These are phyloP conservation scores for Leptopilina boulardi DNA, from an alignment of 1,140 invertebrate species.

Conservation along the genomic window DNA sequence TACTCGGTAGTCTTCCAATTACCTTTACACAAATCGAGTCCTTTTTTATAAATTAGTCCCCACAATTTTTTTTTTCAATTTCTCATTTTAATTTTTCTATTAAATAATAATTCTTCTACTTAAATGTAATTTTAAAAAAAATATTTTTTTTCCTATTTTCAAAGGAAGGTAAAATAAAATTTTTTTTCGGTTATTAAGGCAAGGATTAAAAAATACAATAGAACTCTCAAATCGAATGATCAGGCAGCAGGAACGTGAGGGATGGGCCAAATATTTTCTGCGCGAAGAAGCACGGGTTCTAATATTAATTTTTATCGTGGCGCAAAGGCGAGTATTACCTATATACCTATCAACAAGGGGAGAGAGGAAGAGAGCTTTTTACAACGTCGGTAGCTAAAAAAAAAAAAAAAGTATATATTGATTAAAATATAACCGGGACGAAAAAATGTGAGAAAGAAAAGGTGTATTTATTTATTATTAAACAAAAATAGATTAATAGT, in stretches of 20 bases:
- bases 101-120: no score
- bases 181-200: neutral
- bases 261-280: constrained; percentile 68
- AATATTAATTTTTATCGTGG: constrained; percentile 74
- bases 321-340: constrained; percentile 61
- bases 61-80: no score
- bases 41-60: no score
- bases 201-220: constrained; percentile 13
- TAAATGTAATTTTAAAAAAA: no score
- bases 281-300: constrained; percentile 71
- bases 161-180: no score
- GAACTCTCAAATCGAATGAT: constrained; percentile 34
- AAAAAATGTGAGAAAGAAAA: constrained; percentile 47
- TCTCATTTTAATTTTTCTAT: no score
- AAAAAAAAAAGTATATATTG: constrained; percentile 64
- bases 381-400: constrained; percentile 46
- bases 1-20: constrained; percentile 62
- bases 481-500: no score
- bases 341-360: constrained; percentile 50
- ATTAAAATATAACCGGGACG: constrained; percentile 72
- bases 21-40: constrained; percentile 53
- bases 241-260: constrained; percentile 40
- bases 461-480: no score
- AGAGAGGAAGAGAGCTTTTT: constrained; percentile 59
- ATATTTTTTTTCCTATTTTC: no score